A percentile compares a stretch with the other conserved stretches of the same genome.
phyloP scores from a whole-genome alignment of 2,888 invertebrate species.

The Meteorus colon region DNA sequence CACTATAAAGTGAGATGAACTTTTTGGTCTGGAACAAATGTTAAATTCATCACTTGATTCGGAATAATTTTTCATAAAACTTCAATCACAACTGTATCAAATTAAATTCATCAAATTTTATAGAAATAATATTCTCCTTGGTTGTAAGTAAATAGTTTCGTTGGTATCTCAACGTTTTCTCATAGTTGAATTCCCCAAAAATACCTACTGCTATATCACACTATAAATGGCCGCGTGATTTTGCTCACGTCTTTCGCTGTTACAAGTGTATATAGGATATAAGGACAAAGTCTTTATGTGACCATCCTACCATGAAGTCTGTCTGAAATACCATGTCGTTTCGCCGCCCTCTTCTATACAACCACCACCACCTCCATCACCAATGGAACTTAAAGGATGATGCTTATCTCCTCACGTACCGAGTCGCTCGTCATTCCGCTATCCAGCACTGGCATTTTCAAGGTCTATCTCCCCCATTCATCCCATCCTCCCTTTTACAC shows the following conservation, averaged over 20 bases:
- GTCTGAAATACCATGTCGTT: conserved; percentile 41
- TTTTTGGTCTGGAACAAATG: too few species aligned
- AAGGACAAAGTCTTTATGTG: conserved; percentile 45
- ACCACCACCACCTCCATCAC: conserved; percentile 10
- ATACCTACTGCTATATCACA: not conserved
- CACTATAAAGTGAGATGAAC: too few species aligned
- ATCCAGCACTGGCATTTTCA: conserved; percentile 17
- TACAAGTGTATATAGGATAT: conserved; percentile 11
- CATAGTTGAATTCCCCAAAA: conserved; percentile 7
- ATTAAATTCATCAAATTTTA: too few species aligned
- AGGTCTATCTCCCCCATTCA: conserved; percentile 22
- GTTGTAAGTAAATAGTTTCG: not conserved
- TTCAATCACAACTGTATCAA: too few species aligned
- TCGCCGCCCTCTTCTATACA: conserved; percentile 5
- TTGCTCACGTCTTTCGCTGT: conserved; percentile 22
- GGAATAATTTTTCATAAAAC: too few species aligned
- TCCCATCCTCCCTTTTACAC: not conserved
- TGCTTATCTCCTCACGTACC: conserved; percentile 50
- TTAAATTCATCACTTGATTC: too few species aligned
- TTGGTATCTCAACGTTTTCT: not conserved
- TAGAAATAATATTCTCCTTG: too few species aligned
- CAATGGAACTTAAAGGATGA: conserved; percentile 34
- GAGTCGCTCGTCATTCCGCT: conserved; percentile 44
- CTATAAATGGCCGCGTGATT: conserved; percentile 15
- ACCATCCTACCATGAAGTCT: conserved; percentile 47